Evolutionary conservation across 1,140 invertebrate species (phyloP).

Genomic region (Magallana ariakensis): DNA sequence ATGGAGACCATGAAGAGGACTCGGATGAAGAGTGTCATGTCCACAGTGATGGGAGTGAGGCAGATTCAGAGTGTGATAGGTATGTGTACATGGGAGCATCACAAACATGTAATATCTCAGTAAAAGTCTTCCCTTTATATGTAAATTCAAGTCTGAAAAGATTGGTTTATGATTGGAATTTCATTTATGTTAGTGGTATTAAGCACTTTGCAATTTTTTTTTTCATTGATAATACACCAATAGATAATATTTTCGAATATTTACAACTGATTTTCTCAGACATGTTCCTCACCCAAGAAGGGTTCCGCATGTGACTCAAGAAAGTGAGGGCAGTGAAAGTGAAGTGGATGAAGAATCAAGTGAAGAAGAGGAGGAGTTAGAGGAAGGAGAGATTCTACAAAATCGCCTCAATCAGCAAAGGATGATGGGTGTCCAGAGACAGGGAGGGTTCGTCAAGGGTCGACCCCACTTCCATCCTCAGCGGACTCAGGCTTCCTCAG

Average conservation of each 20-base stretch:
- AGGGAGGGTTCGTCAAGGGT: conserved; percentile 31
- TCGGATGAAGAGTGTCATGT: conserved; percentile 64
- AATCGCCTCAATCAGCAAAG: conserved; percentile 42
- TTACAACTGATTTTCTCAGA: neutral
- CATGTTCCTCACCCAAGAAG: conserved; percentile 51
- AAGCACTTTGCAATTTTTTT: no score
- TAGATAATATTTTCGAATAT: no score
- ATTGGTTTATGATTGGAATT: no score
- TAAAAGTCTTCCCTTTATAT: no score
- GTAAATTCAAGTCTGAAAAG: no score
- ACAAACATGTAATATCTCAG: no score
- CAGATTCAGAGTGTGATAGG: conserved; percentile 49
- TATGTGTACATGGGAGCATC: neutral
- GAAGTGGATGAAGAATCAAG: conserved; percentile 63
- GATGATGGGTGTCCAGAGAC: conserved; percentile 53
- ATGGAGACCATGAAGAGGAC: conserved; percentile 77
- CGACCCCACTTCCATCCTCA: conserved; percentile 44
- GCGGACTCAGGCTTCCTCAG: conserved; percentile 46
- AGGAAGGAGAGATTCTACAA: conserved; percentile 47
- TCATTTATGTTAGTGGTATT: no score
- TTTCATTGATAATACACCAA: no score
- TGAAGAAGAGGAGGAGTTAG: conserved; percentile 66
- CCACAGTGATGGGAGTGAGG: conserved; percentile 56
- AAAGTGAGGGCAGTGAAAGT: conserved; percentile 60
- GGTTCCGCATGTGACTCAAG: conserved; percentile 36